phyloP scores from a whole-genome alignment of 2,113 vertebrate species.

The Phalacrocorax brasilianus region DNA sequence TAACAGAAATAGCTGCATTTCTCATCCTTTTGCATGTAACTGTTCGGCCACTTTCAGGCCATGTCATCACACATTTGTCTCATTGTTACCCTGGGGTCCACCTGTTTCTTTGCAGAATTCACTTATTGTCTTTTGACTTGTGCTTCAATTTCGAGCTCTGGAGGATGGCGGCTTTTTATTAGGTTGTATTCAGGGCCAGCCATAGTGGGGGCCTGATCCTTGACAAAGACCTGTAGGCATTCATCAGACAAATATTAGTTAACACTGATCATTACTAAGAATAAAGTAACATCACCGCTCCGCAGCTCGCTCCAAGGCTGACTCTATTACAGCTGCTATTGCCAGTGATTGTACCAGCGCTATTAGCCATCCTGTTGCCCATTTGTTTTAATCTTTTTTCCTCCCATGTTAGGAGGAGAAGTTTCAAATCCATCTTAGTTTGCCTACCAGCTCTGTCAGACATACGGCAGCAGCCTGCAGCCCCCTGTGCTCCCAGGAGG shows the following conservation, averaged over 20 bases:
- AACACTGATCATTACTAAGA: slow-evolving; percentile 14
- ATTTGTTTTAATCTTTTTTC: slow-evolving; percentile 24
- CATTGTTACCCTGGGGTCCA: slow-evolving; percentile 36
- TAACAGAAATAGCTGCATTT: slow-evolving; percentile 58
- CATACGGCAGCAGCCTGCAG: neutral
- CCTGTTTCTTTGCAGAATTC: slow-evolving; percentile 56
- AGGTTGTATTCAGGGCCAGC: neutral
- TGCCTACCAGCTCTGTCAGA: neutral
- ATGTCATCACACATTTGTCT: slow-evolving; percentile 56
- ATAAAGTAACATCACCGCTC: slow-evolving; percentile 14
- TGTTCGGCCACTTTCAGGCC: slow-evolving; percentile 61
- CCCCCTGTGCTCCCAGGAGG: neutral
- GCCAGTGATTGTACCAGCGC: neutral
- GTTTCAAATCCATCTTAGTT: slow-evolving; percentile 21
- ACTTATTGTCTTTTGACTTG: slow-evolving; percentile 37
- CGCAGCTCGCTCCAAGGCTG: neutral
- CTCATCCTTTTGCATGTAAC: slow-evolving; percentile 40
- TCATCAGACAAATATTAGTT: slow-evolving; percentile 41
- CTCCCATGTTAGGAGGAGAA: neutral
- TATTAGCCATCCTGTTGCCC: neutral
- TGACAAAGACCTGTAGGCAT: slow-evolving; percentile 14
- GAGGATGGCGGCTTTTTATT: neutral
- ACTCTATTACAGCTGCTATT: slow-evolving; percentile 1
- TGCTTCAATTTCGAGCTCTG: slow-evolving; percentile 43
- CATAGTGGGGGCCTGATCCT: neutral